Base-by-base conservation (phyloP, 2,113 vertebrate species). In the Myotis yumanensis region DNA sequence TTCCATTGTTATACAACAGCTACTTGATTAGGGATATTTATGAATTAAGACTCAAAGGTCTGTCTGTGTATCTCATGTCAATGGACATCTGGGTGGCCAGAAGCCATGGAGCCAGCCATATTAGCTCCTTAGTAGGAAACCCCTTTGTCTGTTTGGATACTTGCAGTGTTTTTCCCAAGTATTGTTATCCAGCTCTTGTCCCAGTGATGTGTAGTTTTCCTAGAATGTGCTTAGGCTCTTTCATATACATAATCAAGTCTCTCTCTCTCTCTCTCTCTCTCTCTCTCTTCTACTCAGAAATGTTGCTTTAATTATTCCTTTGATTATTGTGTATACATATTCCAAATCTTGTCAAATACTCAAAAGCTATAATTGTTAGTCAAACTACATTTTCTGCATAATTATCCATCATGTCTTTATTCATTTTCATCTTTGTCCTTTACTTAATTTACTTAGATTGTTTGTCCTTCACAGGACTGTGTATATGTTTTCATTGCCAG, bases 241-340 rank as follows among this genome's bases (percentile, higher is more conserved):
- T 52, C 14, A 62, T 69, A 5, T 59, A 20, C 11, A 43, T 57
- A 59, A 48, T 77, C 17, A 66, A 30, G 4, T 46, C 8, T 80
- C 72, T 51, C 54, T 30, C 4, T 51, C 7, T 79, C 71, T 51
- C 54, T 30, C 1, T 23, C 4, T 28, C n/a, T 37, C 71, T 15
- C 12, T 73, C 25, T 82, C 9, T 48, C 20, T 57, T n/a, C 16
- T 46, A 37, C 79, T 73, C 62, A 76, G 43, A 57, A 95, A 84
- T 82, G 6, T 80, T 37, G 85, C n/a, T 81, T 68, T 71, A 89
- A 92, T 94, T 89, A 90, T 83, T 76, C n/a, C 5, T 87, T 87
- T 57, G 15, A 71, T 91, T 64, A 32, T 37, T 92, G 9, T 66
- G 86, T 93, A 43, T 43, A 43, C 43, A 40, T 3, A 22, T 76